Conservation (phyloP, 2,888 invertebrate genomes). For the Linyphia triangularis region DNA sequence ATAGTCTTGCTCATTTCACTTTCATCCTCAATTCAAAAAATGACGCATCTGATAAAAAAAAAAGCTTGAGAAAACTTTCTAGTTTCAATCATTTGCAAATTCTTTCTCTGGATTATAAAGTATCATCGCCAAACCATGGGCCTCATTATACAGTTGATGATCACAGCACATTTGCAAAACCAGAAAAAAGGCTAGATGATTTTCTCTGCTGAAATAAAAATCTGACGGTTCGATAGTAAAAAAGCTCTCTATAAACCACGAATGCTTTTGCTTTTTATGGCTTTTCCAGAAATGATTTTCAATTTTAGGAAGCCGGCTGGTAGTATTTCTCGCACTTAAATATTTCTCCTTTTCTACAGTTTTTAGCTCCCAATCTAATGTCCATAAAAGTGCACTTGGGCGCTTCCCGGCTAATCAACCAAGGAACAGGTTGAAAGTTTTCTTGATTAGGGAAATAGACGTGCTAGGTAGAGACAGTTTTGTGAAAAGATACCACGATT, state of each 20-base stretch:
- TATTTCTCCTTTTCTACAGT: slow-evolving; percentile 21
- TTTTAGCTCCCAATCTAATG: neutral
- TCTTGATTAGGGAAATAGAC: slow-evolving; percentile 17
- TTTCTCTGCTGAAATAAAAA: slow-evolving; percentile 45
- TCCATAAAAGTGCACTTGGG: slow-evolving; percentile 53
- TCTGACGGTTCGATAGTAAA: slow-evolving; percentile 47
- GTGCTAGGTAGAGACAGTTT: neutral
- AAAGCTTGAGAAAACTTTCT: slow-evolving; percentile 4
- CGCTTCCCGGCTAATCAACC: slow-evolving; percentile 52
- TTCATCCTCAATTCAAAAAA: neutral
- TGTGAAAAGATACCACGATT: slow-evolving; percentile 2
- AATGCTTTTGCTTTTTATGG: slow-evolving; percentile 61
- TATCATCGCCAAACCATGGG: slow-evolving; percentile 37
- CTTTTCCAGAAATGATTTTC: slow-evolving; percentile 61
- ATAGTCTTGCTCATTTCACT: slow-evolving; percentile 12
- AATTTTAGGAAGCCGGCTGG: slow-evolving; percentile 57
- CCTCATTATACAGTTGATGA: slow-evolving; percentile 62
- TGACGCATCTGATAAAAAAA: neutral
- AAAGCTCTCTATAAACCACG: slow-evolving; percentile 28
- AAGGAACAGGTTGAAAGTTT: slow-evolving; percentile 46
- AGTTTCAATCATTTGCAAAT: slow-evolving; percentile 53
- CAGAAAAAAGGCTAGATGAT: neutral
- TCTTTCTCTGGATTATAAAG: slow-evolving; percentile 49
- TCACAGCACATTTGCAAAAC: slow-evolving; percentile 13
- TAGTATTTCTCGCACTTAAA: slow-evolving; percentile 51